Percentiles rank a stretch among this genome's conserved stretches.
Evolutionary conservation across 2,888 invertebrate species (phyloP).

Genomic region (Zhuqinia jingwanae): DNA sequence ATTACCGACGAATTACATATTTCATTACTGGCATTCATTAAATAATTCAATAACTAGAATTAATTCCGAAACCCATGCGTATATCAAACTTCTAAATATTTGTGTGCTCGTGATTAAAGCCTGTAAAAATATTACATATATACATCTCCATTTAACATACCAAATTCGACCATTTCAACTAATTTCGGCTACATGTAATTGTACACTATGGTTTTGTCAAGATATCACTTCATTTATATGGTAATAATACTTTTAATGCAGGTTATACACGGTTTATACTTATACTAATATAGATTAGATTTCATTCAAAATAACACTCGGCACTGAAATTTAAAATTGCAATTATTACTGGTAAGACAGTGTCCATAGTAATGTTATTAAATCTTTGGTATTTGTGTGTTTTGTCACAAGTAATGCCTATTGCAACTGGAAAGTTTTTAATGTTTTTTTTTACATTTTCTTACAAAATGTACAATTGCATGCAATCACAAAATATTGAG

Average conservation of each 20-base stretch:
- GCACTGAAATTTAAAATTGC: neutral
- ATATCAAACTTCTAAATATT: neutral
- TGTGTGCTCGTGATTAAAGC: slow-evolving; percentile 27
- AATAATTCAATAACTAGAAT: no score
- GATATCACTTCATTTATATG: slow-evolving; percentile 26
- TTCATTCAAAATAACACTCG: neutral
- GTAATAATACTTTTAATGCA: neutral
- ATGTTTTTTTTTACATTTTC: no score
- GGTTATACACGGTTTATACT: neutral
- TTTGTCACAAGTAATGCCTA: no score
- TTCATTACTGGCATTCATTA: no score
- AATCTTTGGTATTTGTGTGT: neutral
- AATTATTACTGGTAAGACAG: no score
- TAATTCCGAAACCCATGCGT: neutral
- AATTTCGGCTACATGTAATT: neutral
- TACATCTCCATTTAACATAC: neutral
- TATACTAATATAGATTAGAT: neutral
- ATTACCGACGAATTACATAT: no score
- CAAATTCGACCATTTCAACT: neutral
- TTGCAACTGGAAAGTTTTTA: neutral
- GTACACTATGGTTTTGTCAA: slow-evolving; percentile 41
- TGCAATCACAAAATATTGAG: neutral
- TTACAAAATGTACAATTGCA: neutral
- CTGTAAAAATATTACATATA: slow-evolving; percentile 23
- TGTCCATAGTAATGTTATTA: neutral